phyloP scores from a whole-genome alignment of 2,797 vertebrate species.

The Intellagama lesueurii region DNA sequence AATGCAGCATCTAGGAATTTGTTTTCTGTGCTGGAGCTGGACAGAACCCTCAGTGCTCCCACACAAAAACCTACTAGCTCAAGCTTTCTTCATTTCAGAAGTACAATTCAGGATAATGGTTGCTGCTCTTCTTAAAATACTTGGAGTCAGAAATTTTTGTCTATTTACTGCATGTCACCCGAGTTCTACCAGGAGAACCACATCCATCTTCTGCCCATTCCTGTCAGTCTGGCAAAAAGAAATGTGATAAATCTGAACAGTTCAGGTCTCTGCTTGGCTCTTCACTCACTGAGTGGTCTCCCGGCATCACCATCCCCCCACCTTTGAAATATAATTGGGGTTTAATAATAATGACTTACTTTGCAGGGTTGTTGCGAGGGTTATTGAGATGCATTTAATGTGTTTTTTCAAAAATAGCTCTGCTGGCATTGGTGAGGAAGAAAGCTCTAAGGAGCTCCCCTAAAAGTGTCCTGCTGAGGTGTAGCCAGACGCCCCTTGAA shows the following conservation, averaged over 20 bases:
- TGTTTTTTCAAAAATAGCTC: background rate
- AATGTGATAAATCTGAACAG: background rate
- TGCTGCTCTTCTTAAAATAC: background rate
- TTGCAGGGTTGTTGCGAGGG: background rate
- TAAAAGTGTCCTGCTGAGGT: background rate
- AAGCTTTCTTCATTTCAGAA: background rate
- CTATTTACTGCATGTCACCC: background rate
- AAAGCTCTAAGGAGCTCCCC: background rate
- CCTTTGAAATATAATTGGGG: background rate
- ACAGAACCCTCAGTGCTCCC: background rate
- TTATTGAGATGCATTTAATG: background rate
- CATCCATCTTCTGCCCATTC: background rate
- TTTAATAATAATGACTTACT: constrained; percentile 6
- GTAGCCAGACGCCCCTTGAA: background rate
- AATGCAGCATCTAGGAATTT: background rate
- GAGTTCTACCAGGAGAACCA: background rate
- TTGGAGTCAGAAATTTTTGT: background rate
- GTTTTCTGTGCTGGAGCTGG: background rate
- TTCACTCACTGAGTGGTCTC: background rate
- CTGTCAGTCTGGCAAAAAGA: background rate
- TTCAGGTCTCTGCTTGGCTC: background rate
- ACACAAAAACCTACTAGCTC: background rate
- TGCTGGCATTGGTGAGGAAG: background rate
- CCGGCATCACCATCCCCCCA: background rate
- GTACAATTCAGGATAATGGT: background rate